Conservation (phyloP, 2,797 vertebrate species). For the Silurus lanzhouensis region DNA sequence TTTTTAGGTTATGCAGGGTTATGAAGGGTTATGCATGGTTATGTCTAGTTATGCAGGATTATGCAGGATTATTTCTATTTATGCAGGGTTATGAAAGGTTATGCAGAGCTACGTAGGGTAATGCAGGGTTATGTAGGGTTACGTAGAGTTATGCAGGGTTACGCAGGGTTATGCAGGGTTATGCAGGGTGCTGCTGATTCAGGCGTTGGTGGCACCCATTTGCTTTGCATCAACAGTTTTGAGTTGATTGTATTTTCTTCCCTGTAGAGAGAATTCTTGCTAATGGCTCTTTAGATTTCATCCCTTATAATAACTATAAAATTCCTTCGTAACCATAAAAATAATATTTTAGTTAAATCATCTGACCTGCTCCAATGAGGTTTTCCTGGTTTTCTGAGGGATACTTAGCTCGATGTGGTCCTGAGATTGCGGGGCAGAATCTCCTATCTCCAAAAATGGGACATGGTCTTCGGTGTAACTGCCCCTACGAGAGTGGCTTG, state of each 20-base stretch:
- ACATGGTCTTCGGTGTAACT: slow-evolving; percentile 84
- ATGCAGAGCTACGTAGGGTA: too few relatives aligned
- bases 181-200: too few relatives aligned
- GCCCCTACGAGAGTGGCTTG: slow-evolving; percentile 79
- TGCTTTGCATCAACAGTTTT: not conserved
- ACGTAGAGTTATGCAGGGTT: too few relatives aligned
- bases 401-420: slow-evolving; percentile 79
- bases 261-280: not conserved
- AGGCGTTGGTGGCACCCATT: not conserved
- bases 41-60: too few relatives aligned
- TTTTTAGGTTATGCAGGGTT: too few relatives aligned
- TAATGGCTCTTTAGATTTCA: not conserved
- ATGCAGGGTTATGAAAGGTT: too few relatives aligned
- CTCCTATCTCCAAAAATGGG: slow-evolving; percentile 64
- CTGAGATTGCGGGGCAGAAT: slow-evolving; percentile 65
- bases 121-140: too few relatives aligned
- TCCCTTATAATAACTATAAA: not conserved
- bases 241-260: not conserved
- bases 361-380: slow-evolving; percentile 83
- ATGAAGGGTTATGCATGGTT: too few relatives aligned
- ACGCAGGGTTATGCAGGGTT: too few relatives aligned
- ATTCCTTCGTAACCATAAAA: not conserved
- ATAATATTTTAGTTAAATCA: not conserved
- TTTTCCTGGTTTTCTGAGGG: slow-evolving; percentile 90
- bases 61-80: too few relatives aligned